These are phyloP conservation scores for Drosophila mayaguana DNA, from an alignment of 2,888 invertebrate genomes.

Conservation along the genomic window DNA sequence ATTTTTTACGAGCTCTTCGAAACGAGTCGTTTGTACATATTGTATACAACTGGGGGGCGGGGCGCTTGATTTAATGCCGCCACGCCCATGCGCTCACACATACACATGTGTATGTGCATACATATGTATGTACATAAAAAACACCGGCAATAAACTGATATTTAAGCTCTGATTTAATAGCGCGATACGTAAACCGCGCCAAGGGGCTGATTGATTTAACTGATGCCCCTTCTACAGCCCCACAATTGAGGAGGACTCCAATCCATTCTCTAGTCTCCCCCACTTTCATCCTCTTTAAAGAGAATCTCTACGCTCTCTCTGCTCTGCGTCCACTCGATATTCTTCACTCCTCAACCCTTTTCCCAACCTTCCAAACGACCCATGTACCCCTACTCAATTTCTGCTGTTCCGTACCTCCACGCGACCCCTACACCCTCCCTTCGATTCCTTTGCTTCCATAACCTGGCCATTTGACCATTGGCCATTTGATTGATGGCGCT, in stretches of 20 bases:
- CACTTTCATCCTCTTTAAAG: background rate
- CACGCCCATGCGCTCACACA: slow-evolving; percentile 27
- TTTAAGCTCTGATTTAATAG: slow-evolving; percentile 64
- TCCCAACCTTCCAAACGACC: background rate
- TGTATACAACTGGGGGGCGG: slow-evolving; percentile 24
- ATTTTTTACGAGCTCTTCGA: slow-evolving; percentile 50
- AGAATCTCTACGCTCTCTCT: background rate
- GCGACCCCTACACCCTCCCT: background rate
- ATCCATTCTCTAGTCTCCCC: background rate
- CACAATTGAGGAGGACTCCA: background rate
- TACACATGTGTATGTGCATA: slow-evolving; percentile 1
- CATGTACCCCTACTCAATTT: background rate
- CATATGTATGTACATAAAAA: slow-evolving; percentile 32
- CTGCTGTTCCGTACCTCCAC: background rate
- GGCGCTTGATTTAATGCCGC: slow-evolving; percentile 3
- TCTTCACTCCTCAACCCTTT: background rate
- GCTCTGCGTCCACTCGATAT: background rate
- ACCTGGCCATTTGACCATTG: slow-evolving; percentile 34
- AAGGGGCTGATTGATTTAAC: slow-evolving; percentile 55
- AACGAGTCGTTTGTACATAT: slow-evolving; percentile 44
- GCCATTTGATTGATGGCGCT: slow-evolving; percentile 58
- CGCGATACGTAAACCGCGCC: slow-evolving; percentile 46
- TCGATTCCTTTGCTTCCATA: background rate
- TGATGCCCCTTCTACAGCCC: background rate
- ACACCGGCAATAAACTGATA: slow-evolving; percentile 61